Conservation (phyloP, 2,113 vertebrate species). For the Tamias sibiricus region DNA sequence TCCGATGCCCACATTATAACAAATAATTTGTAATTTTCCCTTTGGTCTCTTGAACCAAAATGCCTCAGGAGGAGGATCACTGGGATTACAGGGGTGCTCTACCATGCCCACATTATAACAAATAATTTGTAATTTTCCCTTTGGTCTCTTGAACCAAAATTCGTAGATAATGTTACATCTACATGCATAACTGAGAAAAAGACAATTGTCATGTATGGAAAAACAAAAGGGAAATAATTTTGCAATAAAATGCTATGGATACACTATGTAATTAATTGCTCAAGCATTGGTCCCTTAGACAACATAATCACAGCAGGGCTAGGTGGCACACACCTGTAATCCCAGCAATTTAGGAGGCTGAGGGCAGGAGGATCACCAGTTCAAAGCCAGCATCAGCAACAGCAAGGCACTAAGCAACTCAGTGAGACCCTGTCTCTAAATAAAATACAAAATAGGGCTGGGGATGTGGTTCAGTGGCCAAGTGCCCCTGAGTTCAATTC, state of each 20-base stretch:
- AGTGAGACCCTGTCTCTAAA: too few species aligned
- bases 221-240: constrained; percentile 38
- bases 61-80: too few species aligned
- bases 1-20: neutral
- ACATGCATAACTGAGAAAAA: neutral
- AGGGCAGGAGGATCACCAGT: too few species aligned
- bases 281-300: neutral
- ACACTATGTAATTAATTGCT: neutral
- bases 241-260: neutral
- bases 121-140: neutral
- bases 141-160: constrained; percentile 15
- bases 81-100: too few species aligned
- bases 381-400: too few species aligned
- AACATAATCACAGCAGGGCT: neutral
- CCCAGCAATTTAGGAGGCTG: too few species aligned
- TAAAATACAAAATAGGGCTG: too few species aligned
- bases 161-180: neutral
- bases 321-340: too few species aligned
- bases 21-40: neutral
- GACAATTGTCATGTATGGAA: neutral
- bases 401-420: too few species aligned
- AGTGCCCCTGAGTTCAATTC: too few species aligned
- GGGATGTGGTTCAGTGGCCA: too few species aligned
- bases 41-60: constrained; percentile 18
- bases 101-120: neutral